Evolutionary conservation across 2,797 vertebrate genomes (phyloP).

Genomic region (Spondyliosoma cantharus): DNA sequence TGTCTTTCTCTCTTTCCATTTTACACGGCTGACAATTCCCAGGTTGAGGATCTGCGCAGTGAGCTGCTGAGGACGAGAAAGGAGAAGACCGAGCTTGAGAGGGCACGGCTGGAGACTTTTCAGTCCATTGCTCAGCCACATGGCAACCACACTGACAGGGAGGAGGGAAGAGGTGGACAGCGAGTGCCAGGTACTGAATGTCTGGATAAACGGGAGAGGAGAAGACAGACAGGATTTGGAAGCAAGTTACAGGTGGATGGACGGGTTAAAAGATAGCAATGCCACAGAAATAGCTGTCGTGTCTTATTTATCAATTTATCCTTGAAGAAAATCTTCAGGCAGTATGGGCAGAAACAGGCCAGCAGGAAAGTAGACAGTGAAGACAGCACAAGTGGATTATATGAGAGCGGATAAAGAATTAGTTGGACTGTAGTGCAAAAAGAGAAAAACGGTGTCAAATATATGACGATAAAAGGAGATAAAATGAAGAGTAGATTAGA

Average conservation of each 20-base stretch:
- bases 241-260: slow-evolving; percentile 8
- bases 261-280: background rate
- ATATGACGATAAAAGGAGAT: slow-evolving; percentile 20
- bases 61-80: slow-evolving; percentile 88
- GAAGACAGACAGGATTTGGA: slow-evolving; percentile 45
- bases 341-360: background rate
- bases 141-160: slow-evolving; percentile 73
- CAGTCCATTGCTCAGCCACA: slow-evolving; percentile 74
- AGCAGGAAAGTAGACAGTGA: background rate
- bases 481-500: slow-evolving; percentile 12
- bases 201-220: slow-evolving; percentile 49
- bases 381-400: slow-evolving; percentile 11
- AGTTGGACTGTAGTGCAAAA: slow-evolving; percentile 12
- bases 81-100: slow-evolving; percentile 85
- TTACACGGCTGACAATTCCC: slow-evolving; percentile 30
- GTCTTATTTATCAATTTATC: slow-evolving; percentile 1
- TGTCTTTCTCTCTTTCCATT: slow-evolving; percentile 33
- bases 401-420: slow-evolving; percentile 27
- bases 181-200: slow-evolving; percentile 58
- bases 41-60: slow-evolving; percentile 90
- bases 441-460: slow-evolving; percentile 10
- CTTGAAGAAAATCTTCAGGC: background rate
- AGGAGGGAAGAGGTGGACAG: slow-evolving; percentile 63
- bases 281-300: slow-evolving; percentile 8
- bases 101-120: slow-evolving; percentile 81